Percentiles rank a stretch among this genome's conserved stretches.
phyloP scores from a whole-genome alignment of 2,113 vertebrate genomes.

The Spilogale gracilis region DNA sequence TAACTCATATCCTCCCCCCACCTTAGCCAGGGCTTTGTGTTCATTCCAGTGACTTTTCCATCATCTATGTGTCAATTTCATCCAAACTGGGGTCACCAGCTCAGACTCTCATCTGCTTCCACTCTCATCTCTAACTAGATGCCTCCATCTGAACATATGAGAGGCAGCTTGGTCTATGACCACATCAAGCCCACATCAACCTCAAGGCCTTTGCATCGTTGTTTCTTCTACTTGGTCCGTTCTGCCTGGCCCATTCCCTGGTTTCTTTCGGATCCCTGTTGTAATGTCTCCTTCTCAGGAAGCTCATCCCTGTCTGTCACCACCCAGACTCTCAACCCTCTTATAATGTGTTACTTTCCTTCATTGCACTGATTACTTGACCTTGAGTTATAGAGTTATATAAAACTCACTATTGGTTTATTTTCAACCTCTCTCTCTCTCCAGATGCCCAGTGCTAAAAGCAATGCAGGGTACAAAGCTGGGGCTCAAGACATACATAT shows the following conservation, averaged over 20 bases:
- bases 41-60: not conserved
- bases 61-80: not conserved
- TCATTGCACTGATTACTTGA: not conserved
- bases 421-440: not conserved
- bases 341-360: not conserved
- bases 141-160: not conserved
- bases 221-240: not conserved
- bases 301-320: not conserved
- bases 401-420: not conserved
- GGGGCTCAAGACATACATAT: too few species aligned
- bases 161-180: not conserved
- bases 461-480: not conserved
- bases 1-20: not conserved
- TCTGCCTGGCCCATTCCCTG: accelerated
- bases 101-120: not conserved
- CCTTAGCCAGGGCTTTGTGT: too few species aligned
- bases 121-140: not conserved
- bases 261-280: not conserved
- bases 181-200: not conserved
- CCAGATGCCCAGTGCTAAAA: not conserved
- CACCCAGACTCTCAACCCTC: not conserved
- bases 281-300: not conserved
- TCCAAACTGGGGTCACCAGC: not conserved
- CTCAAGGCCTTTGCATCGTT: not conserved
- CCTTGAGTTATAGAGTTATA: not conserved